Conservation (phyloP, 1,140 invertebrate genomes). For the Nautilus pompilius region DNA sequence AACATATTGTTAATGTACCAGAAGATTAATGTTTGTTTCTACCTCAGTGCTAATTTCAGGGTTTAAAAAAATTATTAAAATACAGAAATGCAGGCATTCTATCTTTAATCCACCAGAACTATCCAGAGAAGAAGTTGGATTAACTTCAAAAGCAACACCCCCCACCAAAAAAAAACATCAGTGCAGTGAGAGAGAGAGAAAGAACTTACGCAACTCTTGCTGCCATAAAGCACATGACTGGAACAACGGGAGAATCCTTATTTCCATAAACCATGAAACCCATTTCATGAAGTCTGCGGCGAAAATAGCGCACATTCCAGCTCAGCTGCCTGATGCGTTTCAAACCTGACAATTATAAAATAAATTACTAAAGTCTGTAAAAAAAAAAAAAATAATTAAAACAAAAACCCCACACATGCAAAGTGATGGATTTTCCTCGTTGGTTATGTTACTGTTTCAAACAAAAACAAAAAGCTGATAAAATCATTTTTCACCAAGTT, state of each 20-base stretch:
- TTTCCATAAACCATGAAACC: conserved; percentile 97
- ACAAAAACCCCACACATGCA: background rate
- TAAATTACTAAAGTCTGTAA: too few relatives aligned
- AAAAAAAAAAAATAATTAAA: background rate
- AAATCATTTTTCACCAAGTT: too few relatives aligned
- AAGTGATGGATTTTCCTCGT: background rate
- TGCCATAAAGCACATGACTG: conserved; percentile 89
- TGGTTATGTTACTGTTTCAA: background rate
- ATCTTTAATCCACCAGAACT: too few relatives aligned
- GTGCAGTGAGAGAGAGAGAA: background rate
- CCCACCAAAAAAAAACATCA: too few relatives aligned
- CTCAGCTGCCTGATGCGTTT: conserved; percentile 73
- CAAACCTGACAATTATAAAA: conserved; percentile 57
- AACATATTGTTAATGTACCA: too few relatives aligned
- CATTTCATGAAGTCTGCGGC: conserved; percentile 79
- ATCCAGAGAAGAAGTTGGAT: too few relatives aligned
- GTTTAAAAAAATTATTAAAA: too few relatives aligned
- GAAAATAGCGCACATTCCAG: conserved; percentile 84
- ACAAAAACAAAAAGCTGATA: too few relatives aligned
- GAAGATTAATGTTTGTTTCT: too few relatives aligned
- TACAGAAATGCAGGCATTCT: too few relatives aligned
- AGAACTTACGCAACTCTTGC: conserved; percentile 81
- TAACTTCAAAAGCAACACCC: too few relatives aligned
- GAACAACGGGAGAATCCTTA: conserved; percentile 94
- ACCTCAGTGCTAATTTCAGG: too few relatives aligned